phyloP scores from a whole-genome alignment of 2,113 vertebrate species.

The Cottus gobio region DNA sequence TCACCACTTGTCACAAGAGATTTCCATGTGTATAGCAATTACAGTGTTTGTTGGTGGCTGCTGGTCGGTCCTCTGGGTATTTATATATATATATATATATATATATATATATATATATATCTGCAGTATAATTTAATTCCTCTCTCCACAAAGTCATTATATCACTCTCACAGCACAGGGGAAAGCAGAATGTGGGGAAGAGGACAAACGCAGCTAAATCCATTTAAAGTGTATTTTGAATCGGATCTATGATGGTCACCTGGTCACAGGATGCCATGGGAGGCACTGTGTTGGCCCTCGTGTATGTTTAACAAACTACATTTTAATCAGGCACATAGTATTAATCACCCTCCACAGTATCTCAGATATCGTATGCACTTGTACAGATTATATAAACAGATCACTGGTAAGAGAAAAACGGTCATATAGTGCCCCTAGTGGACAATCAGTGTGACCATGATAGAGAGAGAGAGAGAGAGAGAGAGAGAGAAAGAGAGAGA shows the following conservation, averaged over 20 bases:
- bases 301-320: conserved; percentile 48
- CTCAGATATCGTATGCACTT: conserved; percentile 27
- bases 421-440: conserved; percentile 53
- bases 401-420: conserved; percentile 6
- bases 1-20: conserved; percentile 53
- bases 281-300: conserved; percentile 48
- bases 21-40: conserved; percentile 61
- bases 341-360: conserved; percentile 41
- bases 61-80: conserved; percentile 57
- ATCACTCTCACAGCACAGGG: conserved; percentile 39
- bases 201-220: conserved; percentile 57
- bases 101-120: conserved; percentile 37
- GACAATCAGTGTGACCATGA: conserved; percentile 4
- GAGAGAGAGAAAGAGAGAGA: conserved; percentile 22
- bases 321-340: neutral
- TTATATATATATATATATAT: conserved; percentile 22
- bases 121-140: conserved; percentile 56
- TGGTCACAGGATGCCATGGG: conserved; percentile 48
- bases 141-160: conserved; percentile 50
- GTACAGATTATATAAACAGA: conserved; percentile 28
- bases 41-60: conserved; percentile 59
- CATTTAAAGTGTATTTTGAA: conserved; percentile 63
- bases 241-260: conserved; percentile 58
- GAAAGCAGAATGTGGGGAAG: conserved; percentile 29
- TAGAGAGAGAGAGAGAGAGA: conserved; percentile 10